Conservation (phyloP, 2,797 vertebrate genomes). For the Pipistrellus nathusii region DNA sequence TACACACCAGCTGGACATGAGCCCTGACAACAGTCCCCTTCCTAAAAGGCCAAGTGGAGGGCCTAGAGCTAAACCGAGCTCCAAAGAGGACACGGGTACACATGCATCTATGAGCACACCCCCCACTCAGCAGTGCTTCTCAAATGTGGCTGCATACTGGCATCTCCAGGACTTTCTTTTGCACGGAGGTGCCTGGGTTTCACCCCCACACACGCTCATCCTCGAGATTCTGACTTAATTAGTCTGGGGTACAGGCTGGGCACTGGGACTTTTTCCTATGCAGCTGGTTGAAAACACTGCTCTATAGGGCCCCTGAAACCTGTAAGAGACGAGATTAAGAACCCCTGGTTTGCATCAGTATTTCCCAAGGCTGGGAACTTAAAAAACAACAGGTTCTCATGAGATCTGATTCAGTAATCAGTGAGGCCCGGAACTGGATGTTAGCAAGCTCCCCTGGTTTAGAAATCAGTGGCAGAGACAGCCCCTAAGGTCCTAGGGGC, state of each 20-base stretch:
- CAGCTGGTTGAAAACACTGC: neutral
- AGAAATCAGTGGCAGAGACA: slow-evolving; percentile 53
- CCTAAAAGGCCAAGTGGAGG: neutral
- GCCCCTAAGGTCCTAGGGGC: neutral
- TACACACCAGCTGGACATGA: neutral
- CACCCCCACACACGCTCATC: neutral
- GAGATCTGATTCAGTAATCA: slow-evolving; percentile 65
- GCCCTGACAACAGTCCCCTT: neutral
- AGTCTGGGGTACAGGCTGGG: neutral
- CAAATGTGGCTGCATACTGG: neutral
- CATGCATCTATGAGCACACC: neutral
- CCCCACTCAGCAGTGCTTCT: neutral
- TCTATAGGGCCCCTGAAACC: neutral
- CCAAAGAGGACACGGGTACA: neutral
- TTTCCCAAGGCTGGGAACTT: slow-evolving; percentile 47
- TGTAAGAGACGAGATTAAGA: slow-evolving; percentile 18
- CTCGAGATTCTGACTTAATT: slow-evolving; percentile 4
- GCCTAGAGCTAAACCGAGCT: neutral
- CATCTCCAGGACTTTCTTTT: neutral
- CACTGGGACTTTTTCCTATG: neutral
- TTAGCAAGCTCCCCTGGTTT: slow-evolving; percentile 64
- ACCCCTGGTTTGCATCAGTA: neutral
- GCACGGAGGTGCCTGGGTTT: neutral
- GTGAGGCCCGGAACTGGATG: slow-evolving; percentile 51
- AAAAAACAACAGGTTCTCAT: slow-evolving; percentile 21